Evolutionary conservation across 1,140 invertebrate genomes (phyloP).

Genomic region (Brevipalpus yothersi): DNA sequence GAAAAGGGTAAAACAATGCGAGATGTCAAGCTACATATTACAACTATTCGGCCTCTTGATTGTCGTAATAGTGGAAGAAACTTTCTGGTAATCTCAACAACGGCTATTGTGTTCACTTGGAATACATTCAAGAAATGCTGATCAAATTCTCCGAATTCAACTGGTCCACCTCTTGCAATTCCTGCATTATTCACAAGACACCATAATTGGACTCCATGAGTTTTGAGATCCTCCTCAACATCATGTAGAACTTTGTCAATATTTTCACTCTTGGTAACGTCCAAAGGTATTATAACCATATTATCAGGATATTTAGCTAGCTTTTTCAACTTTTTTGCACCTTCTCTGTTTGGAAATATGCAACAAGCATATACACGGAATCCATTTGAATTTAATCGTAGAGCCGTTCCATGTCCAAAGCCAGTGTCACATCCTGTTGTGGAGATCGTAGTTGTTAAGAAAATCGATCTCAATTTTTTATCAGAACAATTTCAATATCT

Average conservation of each 20-base stretch:
- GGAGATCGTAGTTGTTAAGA: too few species aligned
- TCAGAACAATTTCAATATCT: too few species aligned
- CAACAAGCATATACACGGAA: slow-evolving; percentile 26
- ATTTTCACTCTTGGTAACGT: slow-evolving; percentile 18
- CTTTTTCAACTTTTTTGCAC: slow-evolving; percentile 15
- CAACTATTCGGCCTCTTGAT: slow-evolving; percentile 11
- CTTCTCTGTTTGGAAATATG: slow-evolving; percentile 11
- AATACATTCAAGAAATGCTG: slow-evolving; percentile 6
- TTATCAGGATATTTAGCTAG: not conserved
- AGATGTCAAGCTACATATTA: slow-evolving; percentile 3
- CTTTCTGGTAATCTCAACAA: slow-evolving; percentile 6
- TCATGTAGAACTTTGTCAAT: not conserved
- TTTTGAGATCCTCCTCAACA: not conserved
- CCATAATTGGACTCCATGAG: not conserved
- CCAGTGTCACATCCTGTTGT: slow-evolving; percentile 12
- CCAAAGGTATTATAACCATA: slow-evolving; percentile 19
- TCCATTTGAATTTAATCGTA: slow-evolving; percentile 19
- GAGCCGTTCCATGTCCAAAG: slow-evolving; percentile 22
- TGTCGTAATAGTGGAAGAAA: slow-evolving; percentile 10
- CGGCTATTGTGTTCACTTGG: slow-evolving; percentile 11
- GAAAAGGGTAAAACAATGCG: slow-evolving; percentile 4
- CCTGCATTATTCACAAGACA: not conserved
- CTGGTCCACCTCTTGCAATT: slow-evolving; percentile 19
- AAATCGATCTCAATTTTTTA: too few species aligned
- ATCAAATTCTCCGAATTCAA: slow-evolving; percentile 15